Percentiles rank a stretch among this genome's conserved stretches.
Conservation (phyloP, 1,140 invertebrate genomes). For the Eciton burchellii region DNA sequence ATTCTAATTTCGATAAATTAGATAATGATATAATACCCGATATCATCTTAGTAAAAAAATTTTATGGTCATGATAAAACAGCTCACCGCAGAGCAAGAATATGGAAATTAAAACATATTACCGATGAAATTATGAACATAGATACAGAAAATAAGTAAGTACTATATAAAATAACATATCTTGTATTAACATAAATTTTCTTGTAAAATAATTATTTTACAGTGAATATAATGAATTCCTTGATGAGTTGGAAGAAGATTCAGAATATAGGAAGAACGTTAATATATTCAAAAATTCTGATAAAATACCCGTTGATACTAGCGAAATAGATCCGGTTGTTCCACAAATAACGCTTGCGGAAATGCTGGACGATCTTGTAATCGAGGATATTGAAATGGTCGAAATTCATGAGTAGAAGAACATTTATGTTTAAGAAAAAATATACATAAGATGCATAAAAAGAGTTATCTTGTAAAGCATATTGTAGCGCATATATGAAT, state of each 20-base stretch:
- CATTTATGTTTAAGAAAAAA: neutral
- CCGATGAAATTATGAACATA: slow-evolving; percentile 89
- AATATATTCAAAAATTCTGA: slow-evolving; percentile 95
- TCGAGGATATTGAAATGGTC: slow-evolving; percentile 91
- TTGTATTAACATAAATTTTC: neutral
- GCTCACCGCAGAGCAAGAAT: slow-evolving; percentile 90
- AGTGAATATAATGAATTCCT: slow-evolving; percentile 98
- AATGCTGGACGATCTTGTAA: slow-evolving; percentile 98
- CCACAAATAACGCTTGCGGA: slow-evolving; percentile 97
- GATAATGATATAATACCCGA: slow-evolving; percentile 92
- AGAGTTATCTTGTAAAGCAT: too few relatives aligned
- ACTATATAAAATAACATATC: neutral
- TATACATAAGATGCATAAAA: neutral
- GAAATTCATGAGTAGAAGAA: slow-evolving; percentile 77
- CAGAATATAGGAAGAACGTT: slow-evolving; percentile 93
- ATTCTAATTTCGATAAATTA: slow-evolving; percentile 94
- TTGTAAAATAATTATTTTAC: slow-evolving; percentile 65
- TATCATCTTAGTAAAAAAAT: slow-evolving; percentile 97
- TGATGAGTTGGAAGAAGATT: slow-evolving; percentile 99
- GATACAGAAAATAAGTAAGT: slow-evolving; percentile 90
- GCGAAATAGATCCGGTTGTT: slow-evolving; percentile 88
- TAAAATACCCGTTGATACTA: slow-evolving; percentile 89
- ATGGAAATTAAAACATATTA: slow-evolving; percentile 97
- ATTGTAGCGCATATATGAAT: too few relatives aligned
- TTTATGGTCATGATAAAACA: slow-evolving; percentile 90